Base-by-base conservation (phyloP, 2,797 vertebrate genomes). In the Uromys caudimaculatus region DNA sequence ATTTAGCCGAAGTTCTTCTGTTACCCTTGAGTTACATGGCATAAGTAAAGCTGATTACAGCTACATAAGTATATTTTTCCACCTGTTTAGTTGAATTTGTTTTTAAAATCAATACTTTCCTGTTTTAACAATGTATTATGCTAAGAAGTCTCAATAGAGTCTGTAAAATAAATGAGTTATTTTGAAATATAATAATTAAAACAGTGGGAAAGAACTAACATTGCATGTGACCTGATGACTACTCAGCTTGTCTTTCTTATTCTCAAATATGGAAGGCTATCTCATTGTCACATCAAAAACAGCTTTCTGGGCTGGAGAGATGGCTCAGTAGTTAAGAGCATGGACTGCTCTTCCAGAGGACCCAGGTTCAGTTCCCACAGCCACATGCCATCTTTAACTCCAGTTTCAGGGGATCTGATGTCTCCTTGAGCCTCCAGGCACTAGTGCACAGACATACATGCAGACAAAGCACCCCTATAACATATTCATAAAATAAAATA, bases 71-170 rank as follows among this genome's bases (percentile, higher is more conserved):
- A 29, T 82, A 32, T 73, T 88, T 94, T 88, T 50, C 41, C 62
- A 85, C 84, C 62, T 93, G 4, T 78, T 96, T 83, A 78, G 44
- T 84, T 95, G 79, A 47, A 64, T 44, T 87, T 86, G 92, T 86
- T 93, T 95, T 86, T 88, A 71, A 76, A 95, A 92, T 86, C 67
- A 81, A 1, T 69, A 47, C 17, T 92, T 87, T 60, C 29, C 58
- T 91, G 10, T 93, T 94, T 90, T 82, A 35, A 90, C 60, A 92
- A 1, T 78, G 23, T 60, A 69, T 92, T 91, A 1, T 92, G 27
- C 52, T 94, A 56, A 77, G 81, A 96, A 82, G 29, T 64, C 47
- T 85, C 35, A 67, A 12, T 73, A 87, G 82, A 77, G 69, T 83
- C 52, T 91, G 73, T 23, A 38, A 14, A 76, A 56, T n/a, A 93